Evolutionary conservation across 2,888 invertebrate species (phyloP), one percentile per base, ranked within the genome.

Genomic region (Nasonovia ribisnigri): DNA sequence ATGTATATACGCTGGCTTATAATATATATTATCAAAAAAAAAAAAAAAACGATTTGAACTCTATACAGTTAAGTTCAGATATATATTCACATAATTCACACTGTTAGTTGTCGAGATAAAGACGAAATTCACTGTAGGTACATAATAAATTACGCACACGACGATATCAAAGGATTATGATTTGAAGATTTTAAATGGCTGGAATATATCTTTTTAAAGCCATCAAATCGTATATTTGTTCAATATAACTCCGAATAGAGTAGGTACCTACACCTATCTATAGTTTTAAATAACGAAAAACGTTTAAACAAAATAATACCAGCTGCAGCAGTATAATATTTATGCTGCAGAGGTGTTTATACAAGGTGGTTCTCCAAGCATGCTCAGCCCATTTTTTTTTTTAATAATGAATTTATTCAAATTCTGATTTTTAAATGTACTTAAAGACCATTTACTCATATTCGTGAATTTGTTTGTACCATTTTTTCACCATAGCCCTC

Each of bases 1-100:
- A n/a, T n/a, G n/a, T 36, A 0, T 0, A 16, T n/a, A n/a, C 1
- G n/a, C 1, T 4, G 0, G 13, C n/a, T n/a, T 77, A 77, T 77
- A n/a, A 16, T n/a, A 36, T 36, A 77, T 77, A 16, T 36, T 77
- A 36, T 36, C 67, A n/a, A n/a, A 60, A 60, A n/a, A 67, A n/a
- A 67, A n/a, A 60, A 67, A 77, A 67, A 20, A 36, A 36, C 36
- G n/a, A 77, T 77, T 36, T 6, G 8, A 77, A 77, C 8, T 77
- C 20, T 36, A 77, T 36, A 77, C 20, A 36, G 26, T 77, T 77
- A 0, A 20, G 20, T 77, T 77, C 77, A 36, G 20, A 36, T 77
- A 77, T 36, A 36, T 67, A n/a, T 67, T 36, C 16, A 20, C 16
- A 20, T 36, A 36, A 77, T 20, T 77, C 36, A 36, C 16, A 20